A percentile compares a stretch with the other conserved stretches of the same genome.
Evolutionary conservation across 2,113 vertebrate species (phyloP).

Genomic region (Numenius arquata): DNA sequence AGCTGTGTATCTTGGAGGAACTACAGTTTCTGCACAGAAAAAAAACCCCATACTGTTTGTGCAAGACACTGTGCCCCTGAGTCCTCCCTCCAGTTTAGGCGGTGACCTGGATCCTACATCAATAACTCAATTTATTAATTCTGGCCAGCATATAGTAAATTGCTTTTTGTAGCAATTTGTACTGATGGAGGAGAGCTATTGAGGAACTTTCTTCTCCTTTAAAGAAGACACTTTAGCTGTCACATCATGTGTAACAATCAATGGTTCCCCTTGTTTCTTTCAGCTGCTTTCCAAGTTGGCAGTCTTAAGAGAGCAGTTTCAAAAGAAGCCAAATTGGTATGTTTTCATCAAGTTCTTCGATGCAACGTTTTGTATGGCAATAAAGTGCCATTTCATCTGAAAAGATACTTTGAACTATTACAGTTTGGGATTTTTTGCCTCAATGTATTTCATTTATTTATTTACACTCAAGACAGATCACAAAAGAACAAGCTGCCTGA

Average conservation of each 20-base stretch:
- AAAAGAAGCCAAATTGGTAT: conserved; percentile 5
- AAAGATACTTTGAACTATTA: neutral
- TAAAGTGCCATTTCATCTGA: conserved; percentile 2
- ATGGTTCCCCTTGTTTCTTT: conserved; percentile 27
- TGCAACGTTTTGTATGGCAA: neutral
- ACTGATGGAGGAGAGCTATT: neutral
- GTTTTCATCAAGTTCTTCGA: neutral
- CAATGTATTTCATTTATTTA: conserved; percentile 24
- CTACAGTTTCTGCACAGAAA: neutral
- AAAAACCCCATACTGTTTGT: neutral
- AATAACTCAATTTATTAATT: conserved; percentile 31
- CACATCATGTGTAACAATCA: conserved; percentile 15
- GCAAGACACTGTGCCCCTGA: neutral
- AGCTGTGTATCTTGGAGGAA: neutral
- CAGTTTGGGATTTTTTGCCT: neutral
- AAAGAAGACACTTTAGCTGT: conserved; percentile 26
- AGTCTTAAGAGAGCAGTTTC: neutral
- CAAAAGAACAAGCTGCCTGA: conserved; percentile 23
- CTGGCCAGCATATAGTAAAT: neutral
- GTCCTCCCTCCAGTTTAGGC: neutral
- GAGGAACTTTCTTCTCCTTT: neutral
- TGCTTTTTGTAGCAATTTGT: neutral
- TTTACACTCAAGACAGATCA: neutral
- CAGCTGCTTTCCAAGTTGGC: neutral
- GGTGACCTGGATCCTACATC: neutral